These are phyloP conservation scores for Daktulosphaira vitifoliae DNA, from an alignment of 1,140 invertebrate species.

Conservation along the genomic window DNA sequence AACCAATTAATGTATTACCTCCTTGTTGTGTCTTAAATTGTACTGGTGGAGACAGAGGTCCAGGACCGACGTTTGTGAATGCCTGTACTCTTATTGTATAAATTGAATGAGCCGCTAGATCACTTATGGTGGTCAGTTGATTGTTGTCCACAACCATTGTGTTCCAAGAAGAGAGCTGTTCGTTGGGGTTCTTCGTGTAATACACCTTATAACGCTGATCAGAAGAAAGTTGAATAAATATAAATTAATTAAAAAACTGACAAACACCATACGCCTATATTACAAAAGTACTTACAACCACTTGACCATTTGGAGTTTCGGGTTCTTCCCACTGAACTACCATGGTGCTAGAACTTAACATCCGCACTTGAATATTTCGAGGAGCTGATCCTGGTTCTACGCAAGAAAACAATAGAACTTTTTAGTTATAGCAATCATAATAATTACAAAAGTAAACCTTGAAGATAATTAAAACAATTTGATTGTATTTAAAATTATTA, in stretches of 20 bases:
- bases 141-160: conserved; percentile 86
- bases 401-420: conserved; percentile 36
- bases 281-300: conserved; percentile 64
- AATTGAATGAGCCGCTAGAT: conserved; percentile 75
- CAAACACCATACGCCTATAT: no score
- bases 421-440: conserved; percentile 8
- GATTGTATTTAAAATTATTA: no score
- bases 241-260: no score
- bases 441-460: neutral
- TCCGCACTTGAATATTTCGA: conserved; percentile 81
- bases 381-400: conserved; percentile 90
- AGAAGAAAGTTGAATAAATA: conserved; percentile 2
- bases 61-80: conserved; percentile 80
- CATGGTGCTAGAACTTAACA: conserved; percentile 89
- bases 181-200: conserved; percentile 81
- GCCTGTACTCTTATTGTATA: conserved; percentile 89
- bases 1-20: conserved; percentile 46
- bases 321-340: conserved; percentile 95
- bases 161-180: conserved; percentile 80
- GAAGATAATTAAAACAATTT: no score
- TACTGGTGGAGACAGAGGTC: conserved; percentile 80
- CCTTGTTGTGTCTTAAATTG: conserved; percentile 95
- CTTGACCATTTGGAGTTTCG: conserved; percentile 91
- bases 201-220: conserved; percentile 93
- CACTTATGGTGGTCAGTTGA: conserved; percentile 84